phyloP scores from a whole-genome alignment of 2,888 invertebrate genomes.

The Dryadula phaetusa region DNA sequence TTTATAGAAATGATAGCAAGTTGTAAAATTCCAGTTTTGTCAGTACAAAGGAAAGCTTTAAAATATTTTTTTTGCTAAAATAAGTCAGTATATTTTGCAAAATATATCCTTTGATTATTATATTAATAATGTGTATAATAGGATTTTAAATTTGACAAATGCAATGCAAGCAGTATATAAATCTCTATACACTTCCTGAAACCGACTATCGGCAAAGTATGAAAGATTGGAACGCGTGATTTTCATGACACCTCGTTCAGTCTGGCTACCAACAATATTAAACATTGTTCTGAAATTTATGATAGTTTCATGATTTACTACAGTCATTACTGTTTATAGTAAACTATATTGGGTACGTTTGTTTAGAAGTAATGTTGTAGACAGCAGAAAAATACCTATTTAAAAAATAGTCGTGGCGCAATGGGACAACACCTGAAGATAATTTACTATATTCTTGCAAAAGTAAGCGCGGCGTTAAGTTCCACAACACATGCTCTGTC shows the following conservation, averaged over 20 bases:
- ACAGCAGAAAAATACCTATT: no score
- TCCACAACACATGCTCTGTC: no score
- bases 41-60: no score
- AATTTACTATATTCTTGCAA: no score
- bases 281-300: neutral
- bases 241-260: neutral
- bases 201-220: neutral
- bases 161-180: neutral
- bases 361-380: neutral
- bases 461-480: no score
- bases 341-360: neutral
- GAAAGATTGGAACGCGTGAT: slow-evolving; percentile 7
- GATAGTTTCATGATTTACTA: slow-evolving; percentile 3
- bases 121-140: no score
- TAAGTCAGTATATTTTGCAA: neutral
- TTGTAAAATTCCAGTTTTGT: no score
- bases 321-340: neutral
- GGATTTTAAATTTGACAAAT: neutral
- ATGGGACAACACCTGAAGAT: no score
- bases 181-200: neutral
- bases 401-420: no score
- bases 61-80: no score
- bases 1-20: no score
- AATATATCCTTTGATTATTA: neutral
- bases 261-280: neutral